Percentiles rank a stretch among this genome's conserved stretches.
phyloP scores from a whole-genome alignment of 2,888 invertebrate genomes.

The Agrochola litura region DNA sequence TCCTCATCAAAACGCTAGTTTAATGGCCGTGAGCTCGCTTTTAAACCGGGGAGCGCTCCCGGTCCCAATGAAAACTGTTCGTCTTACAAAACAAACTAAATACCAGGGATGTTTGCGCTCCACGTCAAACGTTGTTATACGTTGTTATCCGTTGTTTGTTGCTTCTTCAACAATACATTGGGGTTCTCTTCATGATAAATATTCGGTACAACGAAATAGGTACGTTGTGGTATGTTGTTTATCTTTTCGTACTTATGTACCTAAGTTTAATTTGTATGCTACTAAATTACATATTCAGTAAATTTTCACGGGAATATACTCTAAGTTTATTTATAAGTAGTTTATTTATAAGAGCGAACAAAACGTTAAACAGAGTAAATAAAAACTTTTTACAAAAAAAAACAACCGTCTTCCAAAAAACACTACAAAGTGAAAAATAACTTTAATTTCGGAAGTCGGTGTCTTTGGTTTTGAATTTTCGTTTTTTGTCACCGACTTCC shows the following conservation, averaged over 20 bases:
- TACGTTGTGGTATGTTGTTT: not conserved
- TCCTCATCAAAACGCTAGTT: constrained; percentile 41
- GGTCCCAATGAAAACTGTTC: constrained; percentile 63
- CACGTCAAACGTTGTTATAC: constrained; percentile 70
- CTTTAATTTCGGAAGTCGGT: too few relatives aligned
- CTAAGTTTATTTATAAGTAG: not conserved
- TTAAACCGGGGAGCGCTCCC: constrained; percentile 47
- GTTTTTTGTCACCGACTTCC: too few relatives aligned
- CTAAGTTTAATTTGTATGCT: not conserved
- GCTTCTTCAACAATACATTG: constrained; percentile 56
- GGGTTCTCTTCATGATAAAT: constrained; percentile 49
- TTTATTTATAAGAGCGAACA: not conserved
- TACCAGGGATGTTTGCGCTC: constrained; percentile 68
- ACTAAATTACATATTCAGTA: not conserved
- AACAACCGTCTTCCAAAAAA: too few relatives aligned
- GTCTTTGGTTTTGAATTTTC: too few relatives aligned
- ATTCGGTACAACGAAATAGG: constrained; percentile 8
- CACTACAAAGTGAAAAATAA: too few relatives aligned
- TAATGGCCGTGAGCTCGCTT: constrained; percentile 32
- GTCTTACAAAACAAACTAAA: constrained; percentile 72
- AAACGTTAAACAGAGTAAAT: not conserved
- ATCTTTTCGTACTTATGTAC: not conserved
- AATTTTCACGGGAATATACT: not conserved
- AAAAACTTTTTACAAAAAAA: too few relatives aligned
- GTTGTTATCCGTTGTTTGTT: constrained; percentile 67